phyloP scores from a whole-genome alignment of 2,113 vertebrate genomes.

The Microcebus lehilahytsara region DNA sequence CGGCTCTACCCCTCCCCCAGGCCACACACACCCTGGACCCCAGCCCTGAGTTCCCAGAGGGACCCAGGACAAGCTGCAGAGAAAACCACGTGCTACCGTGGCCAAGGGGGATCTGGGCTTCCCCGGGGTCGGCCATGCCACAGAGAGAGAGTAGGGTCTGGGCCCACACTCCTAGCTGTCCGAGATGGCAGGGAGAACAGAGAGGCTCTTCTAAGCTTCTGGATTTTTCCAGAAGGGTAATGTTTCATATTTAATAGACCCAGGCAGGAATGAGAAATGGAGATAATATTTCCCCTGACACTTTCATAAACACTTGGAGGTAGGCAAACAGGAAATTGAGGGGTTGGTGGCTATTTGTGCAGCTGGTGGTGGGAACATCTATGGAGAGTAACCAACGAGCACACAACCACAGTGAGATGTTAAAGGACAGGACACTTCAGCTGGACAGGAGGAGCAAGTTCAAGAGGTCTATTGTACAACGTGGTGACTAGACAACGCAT shows the following conservation, averaged over 20 bases:
- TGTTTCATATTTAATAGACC: neutral
- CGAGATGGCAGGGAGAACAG: neutral
- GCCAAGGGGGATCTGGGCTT: neutral
- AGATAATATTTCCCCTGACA: too few species aligned
- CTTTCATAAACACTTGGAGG: neutral
- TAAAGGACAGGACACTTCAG: too few species aligned
- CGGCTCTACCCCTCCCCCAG: neutral
- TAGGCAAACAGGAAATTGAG: neutral
- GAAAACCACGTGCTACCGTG: neutral
- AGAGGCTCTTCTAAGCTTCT: neutral
- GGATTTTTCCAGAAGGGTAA: neutral
- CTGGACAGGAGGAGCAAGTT: neutral
- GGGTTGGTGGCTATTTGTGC: neutral
- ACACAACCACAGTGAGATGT: neutral
- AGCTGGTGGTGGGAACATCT: neutral
- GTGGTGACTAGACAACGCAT: too few species aligned
- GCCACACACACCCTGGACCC: neutral
- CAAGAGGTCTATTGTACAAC: neutral
- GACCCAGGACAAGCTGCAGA: neutral
- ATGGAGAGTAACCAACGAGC: neutral
- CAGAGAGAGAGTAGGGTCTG: neutral
- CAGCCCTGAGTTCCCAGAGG: neutral
- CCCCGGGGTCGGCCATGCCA: neutral
- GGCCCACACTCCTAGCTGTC: neutral
- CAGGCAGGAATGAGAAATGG: too few species aligned